A percentile compares a stretch with the other conserved stretches of the same genome.
phyloP scores from a whole-genome alignment of 1,140 invertebrate species.

The Hycleus phaleratus region DNA sequence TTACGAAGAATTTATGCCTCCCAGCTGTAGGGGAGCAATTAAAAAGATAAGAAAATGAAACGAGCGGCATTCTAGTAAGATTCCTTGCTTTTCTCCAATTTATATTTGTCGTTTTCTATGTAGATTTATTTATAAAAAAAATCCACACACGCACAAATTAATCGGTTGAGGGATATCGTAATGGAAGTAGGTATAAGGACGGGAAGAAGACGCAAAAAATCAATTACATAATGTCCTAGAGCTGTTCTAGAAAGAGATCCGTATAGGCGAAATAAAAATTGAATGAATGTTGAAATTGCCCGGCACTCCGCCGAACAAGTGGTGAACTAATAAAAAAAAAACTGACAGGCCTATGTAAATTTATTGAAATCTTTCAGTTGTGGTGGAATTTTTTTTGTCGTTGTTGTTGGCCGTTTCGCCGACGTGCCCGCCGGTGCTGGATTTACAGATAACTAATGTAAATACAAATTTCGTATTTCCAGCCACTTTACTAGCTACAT shows the following conservation, averaged over 20 bases:
- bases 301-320: neutral
- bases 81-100: neutral
- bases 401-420: too few species aligned
- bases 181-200: too few species aligned
- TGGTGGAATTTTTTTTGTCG: conserved; percentile 8
- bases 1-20: conserved; percentile 19
- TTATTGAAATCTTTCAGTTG: conserved; percentile 20
- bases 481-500: conserved; percentile 15
- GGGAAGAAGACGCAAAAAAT: conserved; percentile 7
- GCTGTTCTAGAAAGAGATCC: neutral
- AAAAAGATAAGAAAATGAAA: conserved; percentile 23
- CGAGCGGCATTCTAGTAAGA: conserved; percentile 1
- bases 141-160: too few species aligned
- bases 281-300: conserved; percentile 21
- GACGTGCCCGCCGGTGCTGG: conserved; percentile 1
- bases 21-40: conserved; percentile 17
- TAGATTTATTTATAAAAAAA: neutral
- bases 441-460: conserved; percentile 26
- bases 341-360: conserved; percentile 23
- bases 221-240: conserved; percentile 19
- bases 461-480: conserved; percentile 24
- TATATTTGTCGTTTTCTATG: conserved; percentile 2
- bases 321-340: conserved; percentile 20
- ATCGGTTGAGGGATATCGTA: too few species aligned
- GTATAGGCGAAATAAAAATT: conserved; percentile 21